Conservation (phyloP, 2,797 vertebrate genomes). For the Amazona finschi region DNA sequence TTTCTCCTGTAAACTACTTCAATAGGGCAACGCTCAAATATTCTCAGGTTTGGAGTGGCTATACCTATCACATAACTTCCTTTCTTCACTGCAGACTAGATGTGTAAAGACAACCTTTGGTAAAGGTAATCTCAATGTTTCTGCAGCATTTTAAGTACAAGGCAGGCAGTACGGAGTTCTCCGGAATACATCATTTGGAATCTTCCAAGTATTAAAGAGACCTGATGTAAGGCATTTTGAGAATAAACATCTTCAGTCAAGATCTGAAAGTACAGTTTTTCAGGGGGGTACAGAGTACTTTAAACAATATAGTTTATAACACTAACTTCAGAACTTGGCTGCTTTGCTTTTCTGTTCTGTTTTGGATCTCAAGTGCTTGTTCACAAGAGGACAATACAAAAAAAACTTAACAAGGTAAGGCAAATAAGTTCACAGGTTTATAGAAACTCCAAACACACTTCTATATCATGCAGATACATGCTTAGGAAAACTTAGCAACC, state of each 20-base stretch:
- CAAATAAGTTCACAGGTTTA: not conserved
- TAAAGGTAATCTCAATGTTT: not conserved
- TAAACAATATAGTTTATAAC: not conserved
- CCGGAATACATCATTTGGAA: not conserved
- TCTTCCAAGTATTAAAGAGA: not conserved
- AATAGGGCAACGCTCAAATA: not conserved
- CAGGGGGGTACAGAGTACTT: not conserved
- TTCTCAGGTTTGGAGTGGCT: not conserved
- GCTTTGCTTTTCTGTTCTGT: not conserved
- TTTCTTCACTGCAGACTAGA: not conserved
- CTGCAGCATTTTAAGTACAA: not conserved
- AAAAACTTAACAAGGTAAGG: not conserved
- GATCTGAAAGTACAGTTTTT: not conserved
- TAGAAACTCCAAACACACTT: not conserved
- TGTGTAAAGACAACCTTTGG: not conserved
- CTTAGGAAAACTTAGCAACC: not conserved
- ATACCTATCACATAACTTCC: not conserved
- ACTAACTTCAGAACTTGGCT: not conserved
- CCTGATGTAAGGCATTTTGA: not conserved
- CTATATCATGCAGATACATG: fast-evolving
- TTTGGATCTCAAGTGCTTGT: not conserved
- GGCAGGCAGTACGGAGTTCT: not conserved
- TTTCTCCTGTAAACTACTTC: not conserved
- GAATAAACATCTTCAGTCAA: not conserved
- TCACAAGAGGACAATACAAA: not conserved